Conservation (phyloP, 2,888 invertebrate genomes). For the Fissipunctia ypsillon region DNA sequence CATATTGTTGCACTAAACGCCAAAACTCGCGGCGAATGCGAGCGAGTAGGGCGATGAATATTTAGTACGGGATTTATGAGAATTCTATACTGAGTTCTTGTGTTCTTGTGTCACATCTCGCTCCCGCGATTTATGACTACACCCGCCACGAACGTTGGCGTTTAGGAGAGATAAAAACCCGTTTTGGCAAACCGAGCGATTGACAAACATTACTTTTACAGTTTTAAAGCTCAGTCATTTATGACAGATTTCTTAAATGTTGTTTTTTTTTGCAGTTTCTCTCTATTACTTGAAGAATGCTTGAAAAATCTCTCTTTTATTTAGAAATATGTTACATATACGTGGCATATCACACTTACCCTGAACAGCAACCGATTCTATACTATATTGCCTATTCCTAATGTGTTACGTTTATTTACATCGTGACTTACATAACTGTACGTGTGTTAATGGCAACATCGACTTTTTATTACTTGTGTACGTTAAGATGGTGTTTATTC, state of each 20-base stretch:
- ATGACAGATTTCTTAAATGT: background rate
- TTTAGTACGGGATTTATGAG: background rate
- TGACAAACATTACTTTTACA: background rate
- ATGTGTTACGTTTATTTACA: conserved; percentile 64
- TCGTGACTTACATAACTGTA: conserved; percentile 47
- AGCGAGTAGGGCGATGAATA: background rate
- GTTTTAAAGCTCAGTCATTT: background rate
- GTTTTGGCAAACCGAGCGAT: background rate
- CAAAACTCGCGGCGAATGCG: background rate
- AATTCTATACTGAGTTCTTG: background rate
- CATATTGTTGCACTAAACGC: background rate
- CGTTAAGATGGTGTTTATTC: conserved; percentile 23
- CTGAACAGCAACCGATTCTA: conserved; percentile 51
- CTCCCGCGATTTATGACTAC: background rate
- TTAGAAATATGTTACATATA: background rate
- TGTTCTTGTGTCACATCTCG: background rate
- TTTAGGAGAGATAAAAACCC: background rate
- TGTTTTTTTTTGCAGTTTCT: background rate
- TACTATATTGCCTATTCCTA: conserved; percentile 41
- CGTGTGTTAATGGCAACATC: conserved; percentile 45
- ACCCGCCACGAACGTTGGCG: background rate
- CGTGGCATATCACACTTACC: background rate
- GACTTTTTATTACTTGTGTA: conserved; percentile 25
- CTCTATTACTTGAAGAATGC: background rate
- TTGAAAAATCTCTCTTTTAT: background rate